A percentile compares a stretch with the other conserved stretches of the same genome.
phyloP scores from a whole-genome alignment of 2,797 vertebrate species.

The Yasuhikotakia modesta region DNA sequence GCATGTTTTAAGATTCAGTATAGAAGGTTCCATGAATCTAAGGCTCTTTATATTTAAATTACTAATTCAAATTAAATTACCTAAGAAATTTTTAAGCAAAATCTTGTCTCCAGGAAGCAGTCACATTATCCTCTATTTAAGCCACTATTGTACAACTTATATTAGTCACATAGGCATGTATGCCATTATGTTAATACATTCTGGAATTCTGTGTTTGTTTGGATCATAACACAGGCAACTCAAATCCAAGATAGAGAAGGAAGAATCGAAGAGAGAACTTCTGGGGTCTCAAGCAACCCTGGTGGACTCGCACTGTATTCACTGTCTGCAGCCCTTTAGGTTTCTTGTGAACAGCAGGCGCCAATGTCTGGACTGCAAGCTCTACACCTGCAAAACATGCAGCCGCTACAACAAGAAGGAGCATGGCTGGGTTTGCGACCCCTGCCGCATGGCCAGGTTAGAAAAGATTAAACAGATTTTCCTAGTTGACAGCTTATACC shows the following conservation, averaged over 20 bases:
- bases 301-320: constrained; percentile 83
- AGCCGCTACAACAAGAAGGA: constrained; percentile 88
- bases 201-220: not conserved
- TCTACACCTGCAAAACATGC: constrained; percentile 86
- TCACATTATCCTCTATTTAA: too few species aligned
- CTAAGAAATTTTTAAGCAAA: not conserved
- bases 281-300: constrained; percentile 76
- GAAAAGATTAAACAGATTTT: not conserved
- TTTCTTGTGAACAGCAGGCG: constrained; percentile 85
- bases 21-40: too few species aligned
- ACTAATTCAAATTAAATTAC: not conserved
- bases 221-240: constrained; percentile 73
- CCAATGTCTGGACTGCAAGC: constrained; percentile 84
- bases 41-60: not conserved
- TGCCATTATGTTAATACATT: not conserved
- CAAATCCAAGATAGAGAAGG: constrained; percentile 84
- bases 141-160: not conserved
- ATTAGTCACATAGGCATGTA: not conserved
- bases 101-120: too few species aligned
- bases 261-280: constrained; percentile 83
- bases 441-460: constrained; percentile 88
- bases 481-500: not conserved
- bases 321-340: constrained; percentile 90
- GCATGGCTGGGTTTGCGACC: constrained; percentile 89
- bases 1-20: not conserved